Evolutionary conservation across 2,113 vertebrate genomes (phyloP).

Genomic region (Cavia aperea): DNA sequence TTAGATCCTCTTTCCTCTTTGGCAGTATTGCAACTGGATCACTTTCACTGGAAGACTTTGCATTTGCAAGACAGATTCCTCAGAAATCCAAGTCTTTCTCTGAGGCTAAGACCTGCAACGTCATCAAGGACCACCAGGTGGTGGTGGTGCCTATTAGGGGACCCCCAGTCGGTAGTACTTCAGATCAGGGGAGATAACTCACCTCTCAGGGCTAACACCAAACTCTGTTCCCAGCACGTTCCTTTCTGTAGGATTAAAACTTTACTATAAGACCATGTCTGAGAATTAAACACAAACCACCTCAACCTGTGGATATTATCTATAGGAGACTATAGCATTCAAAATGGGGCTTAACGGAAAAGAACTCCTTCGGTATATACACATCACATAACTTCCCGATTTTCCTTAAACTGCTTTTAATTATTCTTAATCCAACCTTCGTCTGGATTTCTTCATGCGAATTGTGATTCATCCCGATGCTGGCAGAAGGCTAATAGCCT

Average conservation of each 20-base stretch:
- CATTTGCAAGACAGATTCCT: background rate
- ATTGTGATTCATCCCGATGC: background rate
- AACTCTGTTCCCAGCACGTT: background rate
- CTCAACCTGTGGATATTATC: background rate
- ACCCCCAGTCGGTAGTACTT: background rate
- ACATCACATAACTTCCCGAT: conserved; percentile 18
- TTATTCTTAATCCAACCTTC: conserved; percentile 46
- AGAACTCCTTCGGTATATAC: background rate
- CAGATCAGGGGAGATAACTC: background rate
- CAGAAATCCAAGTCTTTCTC: background rate
- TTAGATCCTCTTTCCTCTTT: background rate
- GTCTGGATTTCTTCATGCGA: conserved; percentile 30
- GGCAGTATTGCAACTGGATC: background rate
- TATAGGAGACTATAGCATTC: background rate
- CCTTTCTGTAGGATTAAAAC: background rate
- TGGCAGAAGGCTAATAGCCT: conserved; percentile 11
- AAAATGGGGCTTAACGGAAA: conserved; percentile 29
- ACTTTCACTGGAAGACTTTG: background rate
- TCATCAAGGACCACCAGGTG: conserved; percentile 43
- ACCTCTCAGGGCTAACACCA: background rate
- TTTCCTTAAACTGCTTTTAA: conserved; percentile 31
- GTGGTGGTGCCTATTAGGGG: conserved; percentile 27
- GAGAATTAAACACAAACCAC: background rate
- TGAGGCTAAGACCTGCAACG: background rate
- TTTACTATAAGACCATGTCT: background rate